Evolutionary conservation across 2,797 vertebrate species (phyloP), one percentile per base, ranked within the genome.

Genomic region (Hephaestus fuliginosus): DNA sequence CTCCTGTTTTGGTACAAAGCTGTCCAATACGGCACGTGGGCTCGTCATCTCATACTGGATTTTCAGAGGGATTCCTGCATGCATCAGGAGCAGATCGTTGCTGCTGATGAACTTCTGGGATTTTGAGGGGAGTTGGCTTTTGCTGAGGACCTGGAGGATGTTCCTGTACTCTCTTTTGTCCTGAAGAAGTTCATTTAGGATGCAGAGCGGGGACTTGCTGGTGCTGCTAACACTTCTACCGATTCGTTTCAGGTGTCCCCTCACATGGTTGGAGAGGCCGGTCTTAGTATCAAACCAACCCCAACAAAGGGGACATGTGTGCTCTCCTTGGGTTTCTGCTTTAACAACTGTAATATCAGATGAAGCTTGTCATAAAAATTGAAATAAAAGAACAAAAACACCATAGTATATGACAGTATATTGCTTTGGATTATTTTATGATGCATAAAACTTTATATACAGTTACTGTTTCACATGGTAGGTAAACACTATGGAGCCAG

Each of bases 281-380:
- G 98, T 98, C 95, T 97, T 97, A 57, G 97, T 97, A 93, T 98
- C 97, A 65, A 98, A 98, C 97, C 97, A 97, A 79, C 96, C 96
- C 86, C 96, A 96, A 88, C 97, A 98, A 84, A 98, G 92, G 52
- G 97, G 96, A 89, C 97, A 98, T 0, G 95, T 96, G 85, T 98
- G 96, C 90, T 97, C 96, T 78, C 95, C 96, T 87, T 95, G 94
- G 82, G 93, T 95, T 91, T 97, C 97, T 70, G 97, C 95, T 86
- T 97, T 98, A 81, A 97, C 96, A 91, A 96, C 94, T 93, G 89
- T 17, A 85, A 86, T 18, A 82, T 11, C 64, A 83, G n/a, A 84
- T 13, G n/a, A 46, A 51, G n/a, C 53, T 44, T 55, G 46, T 74
- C 17, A 87, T n/a, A 53, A 36, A 64, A 63, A n/a, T 7, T 51